Evolutionary conservation across 2,113 vertebrate genomes (phyloP).

Genomic region (Noctilio leporinus): DNA sequence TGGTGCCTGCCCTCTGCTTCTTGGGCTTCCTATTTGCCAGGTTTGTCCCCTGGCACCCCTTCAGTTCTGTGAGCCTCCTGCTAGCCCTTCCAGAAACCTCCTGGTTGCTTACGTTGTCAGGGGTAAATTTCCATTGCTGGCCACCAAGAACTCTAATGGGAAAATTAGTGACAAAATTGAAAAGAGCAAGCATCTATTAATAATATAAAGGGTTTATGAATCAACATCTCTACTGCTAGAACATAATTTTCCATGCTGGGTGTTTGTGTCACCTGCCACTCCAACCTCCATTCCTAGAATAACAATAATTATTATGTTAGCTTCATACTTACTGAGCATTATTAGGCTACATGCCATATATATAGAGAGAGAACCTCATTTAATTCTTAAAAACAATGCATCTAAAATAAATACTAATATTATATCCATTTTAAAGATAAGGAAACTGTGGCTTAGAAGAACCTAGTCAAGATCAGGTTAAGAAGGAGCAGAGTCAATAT

Average conservation of each 20-base stretch:
- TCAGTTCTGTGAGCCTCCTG: neutral
- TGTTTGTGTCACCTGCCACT: neutral
- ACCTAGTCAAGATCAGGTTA: neutral
- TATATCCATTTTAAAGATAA: neutral
- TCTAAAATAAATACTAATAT: neutral
- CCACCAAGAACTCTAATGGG: neutral
- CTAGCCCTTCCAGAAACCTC: neutral
- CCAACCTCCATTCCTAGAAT: neutral
- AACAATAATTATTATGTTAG: neutral
- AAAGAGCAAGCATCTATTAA: neutral
- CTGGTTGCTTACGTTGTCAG: neutral
- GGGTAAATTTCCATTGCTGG: neutral
- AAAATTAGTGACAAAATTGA: neutral
- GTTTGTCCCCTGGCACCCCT: neutral
- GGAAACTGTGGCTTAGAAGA: neutral
- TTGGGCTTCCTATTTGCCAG: neutral
- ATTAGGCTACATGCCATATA: neutral
- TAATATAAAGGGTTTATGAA: neutral
- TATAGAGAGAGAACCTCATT: neutral
- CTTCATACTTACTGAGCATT: neutral
- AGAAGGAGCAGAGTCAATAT: neutral
- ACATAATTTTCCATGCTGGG: neutral
- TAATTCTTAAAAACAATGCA: neutral
- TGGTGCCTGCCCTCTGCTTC: neutral
- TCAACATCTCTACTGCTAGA: neutral